phyloP scores from a whole-genome alignment of 2,797 vertebrate genomes.

The Garrulus glandarius region DNA sequence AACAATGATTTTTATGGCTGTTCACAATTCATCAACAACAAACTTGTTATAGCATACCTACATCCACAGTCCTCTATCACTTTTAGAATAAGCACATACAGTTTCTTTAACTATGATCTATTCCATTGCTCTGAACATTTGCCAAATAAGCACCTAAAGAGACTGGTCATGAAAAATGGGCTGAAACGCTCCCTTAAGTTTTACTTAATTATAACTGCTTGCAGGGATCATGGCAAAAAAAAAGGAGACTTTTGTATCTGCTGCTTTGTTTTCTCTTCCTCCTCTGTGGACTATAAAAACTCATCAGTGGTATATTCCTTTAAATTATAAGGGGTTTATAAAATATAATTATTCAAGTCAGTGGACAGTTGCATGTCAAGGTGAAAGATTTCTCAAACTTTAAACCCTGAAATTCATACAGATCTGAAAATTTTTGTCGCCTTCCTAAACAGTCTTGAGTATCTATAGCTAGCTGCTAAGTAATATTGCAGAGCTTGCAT shows the following conservation, averaged over 20 bases:
- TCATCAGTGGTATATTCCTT: background rate
- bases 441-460: background rate
- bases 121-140: background rate
- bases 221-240: background rate
- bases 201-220: background rate
- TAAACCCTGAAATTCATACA: background rate
- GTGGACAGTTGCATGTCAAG: background rate
- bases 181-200: background rate
- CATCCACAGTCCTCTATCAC: rapidly evolving
- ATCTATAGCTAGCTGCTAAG: background rate
- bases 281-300: background rate
- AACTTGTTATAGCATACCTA: background rate
- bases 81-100: background rate
- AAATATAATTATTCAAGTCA: background rate
- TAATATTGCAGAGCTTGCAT: background rate
- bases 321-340: background rate
- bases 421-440: background rate
- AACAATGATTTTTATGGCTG: background rate
- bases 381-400: background rate
- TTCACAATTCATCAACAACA: background rate
- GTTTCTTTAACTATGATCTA: background rate
- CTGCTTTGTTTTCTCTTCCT: background rate
- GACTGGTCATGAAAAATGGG: background rate
- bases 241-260: background rate
- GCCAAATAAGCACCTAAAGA: background rate